Base-by-base conservation (phyloP, 2,888 invertebrate species). In the Embidobia sp. region DNA sequence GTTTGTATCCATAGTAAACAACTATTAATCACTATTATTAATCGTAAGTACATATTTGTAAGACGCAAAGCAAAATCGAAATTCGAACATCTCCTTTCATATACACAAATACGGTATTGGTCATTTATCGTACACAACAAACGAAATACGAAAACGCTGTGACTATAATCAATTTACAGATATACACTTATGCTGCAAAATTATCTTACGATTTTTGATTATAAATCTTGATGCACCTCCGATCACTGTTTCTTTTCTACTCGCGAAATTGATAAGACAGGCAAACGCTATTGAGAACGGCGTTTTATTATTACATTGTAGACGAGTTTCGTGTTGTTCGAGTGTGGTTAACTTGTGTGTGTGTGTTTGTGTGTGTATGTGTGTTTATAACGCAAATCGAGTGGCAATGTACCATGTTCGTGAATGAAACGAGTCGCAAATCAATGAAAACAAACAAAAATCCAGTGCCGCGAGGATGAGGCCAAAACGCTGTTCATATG, bases 1-100 rank as follows among this genome's bases (percentile, higher is more conserved):
- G 79, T 84, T 84, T 84, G 72, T 72, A 84, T 85, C 82, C 82
- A 85, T 87, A 87, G 83, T 87, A 87, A 87, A 87, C 85, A 86
- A 85, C 85, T 86, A 85, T 85, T 84, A 83, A 84, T 87, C 82
- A 83, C 83, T 85, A 84, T 86, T 57, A 80, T 84, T 85, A 81
- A 85, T 81, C 80, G 78, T 84, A 85, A 85, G 85, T 85, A 83
- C 79, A 80, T 82, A 83, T 82, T 81, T 82, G 79, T 84, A 84
- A 86, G 82, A 84, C 84, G 82, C 81, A 83, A 86, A 87, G 85
- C 85, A 85, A 87, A 73, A 84, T 84, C 77, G 80, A 83, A 84
- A 72, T 82, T 82, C 78, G 55, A 78, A 79, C 76, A 78, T 77
- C 55, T 74, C 64, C 44, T 77, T 70, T 57, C 74, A 67, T 69